Evolutionary conservation across 2,888 invertebrate genomes (phyloP).

Genomic region (Dimorphilus gyrociliatus): DNA sequence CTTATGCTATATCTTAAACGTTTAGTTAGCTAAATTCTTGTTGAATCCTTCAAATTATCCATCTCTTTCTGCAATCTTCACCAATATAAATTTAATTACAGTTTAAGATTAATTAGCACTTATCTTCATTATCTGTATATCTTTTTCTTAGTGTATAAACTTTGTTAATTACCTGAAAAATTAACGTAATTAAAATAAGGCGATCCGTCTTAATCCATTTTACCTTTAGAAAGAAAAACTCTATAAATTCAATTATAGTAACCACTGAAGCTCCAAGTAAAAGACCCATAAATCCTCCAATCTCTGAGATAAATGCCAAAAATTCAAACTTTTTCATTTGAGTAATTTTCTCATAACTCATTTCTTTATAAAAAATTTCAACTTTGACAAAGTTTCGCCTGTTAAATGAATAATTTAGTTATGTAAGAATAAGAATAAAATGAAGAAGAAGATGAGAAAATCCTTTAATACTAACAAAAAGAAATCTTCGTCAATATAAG

Average conservation of each 20-base stretch:
- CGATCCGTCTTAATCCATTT: too few relatives aligned
- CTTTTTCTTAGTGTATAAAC: too few relatives aligned
- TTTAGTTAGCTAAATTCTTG: too few relatives aligned
- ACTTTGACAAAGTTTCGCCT: constrained; percentile 12
- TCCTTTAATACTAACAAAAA: constrained; percentile 5
- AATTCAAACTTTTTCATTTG: constrained; percentile 8
- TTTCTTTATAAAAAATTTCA: constrained; percentile 13
- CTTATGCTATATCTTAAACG: too few relatives aligned
- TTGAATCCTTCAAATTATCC: too few relatives aligned
- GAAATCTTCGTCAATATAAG: constrained; percentile 6
- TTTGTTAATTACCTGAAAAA: too few relatives aligned
- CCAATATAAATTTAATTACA: too few relatives aligned
- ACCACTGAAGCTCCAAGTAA: constrained; percentile 11
- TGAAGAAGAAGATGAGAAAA: background rate
- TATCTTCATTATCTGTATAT: too few relatives aligned
- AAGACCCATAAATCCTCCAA: constrained; percentile 12
- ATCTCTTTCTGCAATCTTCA: too few relatives aligned
- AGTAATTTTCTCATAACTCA: constrained; percentile 9
- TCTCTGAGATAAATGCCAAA: constrained; percentile 9
- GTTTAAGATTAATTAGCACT: too few relatives aligned
- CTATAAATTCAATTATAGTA: constrained; percentile 11
- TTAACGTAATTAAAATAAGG: too few relatives aligned
- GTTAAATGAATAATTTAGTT: too few relatives aligned
- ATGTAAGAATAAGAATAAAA: background rate
- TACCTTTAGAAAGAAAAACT: constrained; percentile 9